Evolutionary conservation across 1,140 invertebrate species (phyloP).

Genomic region (Papilio polyxenes): DNA sequence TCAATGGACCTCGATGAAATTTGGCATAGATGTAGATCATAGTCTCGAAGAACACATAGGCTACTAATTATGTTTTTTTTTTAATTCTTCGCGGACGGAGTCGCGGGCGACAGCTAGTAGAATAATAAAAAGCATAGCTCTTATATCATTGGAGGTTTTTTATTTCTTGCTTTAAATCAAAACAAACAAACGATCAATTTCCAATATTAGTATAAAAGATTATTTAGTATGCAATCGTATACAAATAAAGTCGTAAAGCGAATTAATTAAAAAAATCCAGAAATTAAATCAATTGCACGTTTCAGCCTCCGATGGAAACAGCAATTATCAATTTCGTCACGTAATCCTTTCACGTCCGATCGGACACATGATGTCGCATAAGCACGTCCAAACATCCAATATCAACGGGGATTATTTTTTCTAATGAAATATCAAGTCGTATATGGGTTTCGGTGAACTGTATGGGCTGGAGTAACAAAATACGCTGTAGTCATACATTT

Average conservation of each 20-base stretch:
- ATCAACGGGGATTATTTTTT: slow-evolving; percentile 11
- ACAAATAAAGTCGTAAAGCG: background rate
- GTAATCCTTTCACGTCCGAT: slow-evolving; percentile 2
- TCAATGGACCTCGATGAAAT: too few relatives aligned
- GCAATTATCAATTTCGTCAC: slow-evolving; percentile 1
- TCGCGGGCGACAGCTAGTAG: too few relatives aligned
- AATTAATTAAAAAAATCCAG: slow-evolving; percentile 14
- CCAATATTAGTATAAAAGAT: too few relatives aligned
- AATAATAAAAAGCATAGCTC: too few relatives aligned
- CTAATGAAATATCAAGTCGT: background rate
- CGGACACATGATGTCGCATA: slow-evolving; percentile 13
- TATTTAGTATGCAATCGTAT: background rate
- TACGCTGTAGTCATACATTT: too few relatives aligned
- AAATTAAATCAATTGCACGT: slow-evolving; percentile 13
- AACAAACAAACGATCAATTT: too few relatives aligned
- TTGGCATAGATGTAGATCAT: too few relatives aligned
- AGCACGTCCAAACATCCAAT: slow-evolving; percentile 17
- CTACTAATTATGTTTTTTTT: too few relatives aligned
- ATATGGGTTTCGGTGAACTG: background rate
- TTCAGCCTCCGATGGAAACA: background rate
- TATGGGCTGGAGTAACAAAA: background rate
- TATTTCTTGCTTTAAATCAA: too few relatives aligned
- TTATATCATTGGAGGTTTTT: too few relatives aligned
- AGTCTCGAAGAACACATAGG: too few relatives aligned
- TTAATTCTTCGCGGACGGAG: too few relatives aligned